These are phyloP conservation scores for Chaenodraco wilsoni DNA, from an alignment of 2,797 vertebrate species.

Conservation along the genomic window DNA sequence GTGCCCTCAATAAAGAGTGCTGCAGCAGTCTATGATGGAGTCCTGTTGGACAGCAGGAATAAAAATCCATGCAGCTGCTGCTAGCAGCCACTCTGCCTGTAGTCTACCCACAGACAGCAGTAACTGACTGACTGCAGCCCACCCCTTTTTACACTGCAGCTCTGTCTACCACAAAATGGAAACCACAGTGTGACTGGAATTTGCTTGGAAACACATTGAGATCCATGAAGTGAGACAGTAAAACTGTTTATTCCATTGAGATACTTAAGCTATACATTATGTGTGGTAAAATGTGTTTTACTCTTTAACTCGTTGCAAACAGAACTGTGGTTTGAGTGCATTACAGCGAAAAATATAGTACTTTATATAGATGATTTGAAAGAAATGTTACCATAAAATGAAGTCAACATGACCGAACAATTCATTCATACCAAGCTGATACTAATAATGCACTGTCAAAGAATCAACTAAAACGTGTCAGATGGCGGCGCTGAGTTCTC, in stretches of 20 bases:
- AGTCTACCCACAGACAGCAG: constrained; percentile 74
- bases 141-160: constrained; percentile 78
- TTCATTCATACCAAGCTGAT: constrained; percentile 43
- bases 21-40: constrained; percentile 76
- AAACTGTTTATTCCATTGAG: constrained; percentile 54
- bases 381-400: constrained; percentile 32
- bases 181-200: constrained; percentile 81
- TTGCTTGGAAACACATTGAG: constrained; percentile 68
- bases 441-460: constrained; percentile 65
- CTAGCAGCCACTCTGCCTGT: constrained; percentile 61
- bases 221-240: constrained; percentile 59
- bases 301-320: constrained; percentile 28
- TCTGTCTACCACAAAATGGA: constrained; percentile 79
- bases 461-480: constrained; percentile 63
- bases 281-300: constrained; percentile 38
- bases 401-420: constrained; percentile 22
- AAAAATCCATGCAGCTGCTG: constrained; percentile 74
- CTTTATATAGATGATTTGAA: background rate
- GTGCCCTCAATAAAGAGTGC: constrained; percentile 78
- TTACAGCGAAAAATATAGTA: background rate
- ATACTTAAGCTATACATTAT: constrained; percentile 42
- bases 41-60: constrained; percentile 70
- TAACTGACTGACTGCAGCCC: constrained; percentile 71
- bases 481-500: constrained; percentile 58
- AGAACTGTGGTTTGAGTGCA: constrained; percentile 21